Evolutionary conservation across 2,113 vertebrate species (phyloP).

Genomic region (rabbit (Oryctolagus cuniculus)): mOryCun1.1 NC_091444.1:15149501-15150000

Average conservation of each 20-base stretch:
- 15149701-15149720: conserved; percentile 68
- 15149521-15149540: conserved; percentile 74
- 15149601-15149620: conserved; percentile 85
- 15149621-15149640: conserved; percentile 78
- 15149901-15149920: not conserved
- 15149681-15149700: conserved; percentile 78
- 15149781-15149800: conserved; percentile 74
- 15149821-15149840: conserved; percentile 40
- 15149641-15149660: conserved; percentile 51
- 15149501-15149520: conserved; percentile 63
- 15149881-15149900: conserved; percentile 41
- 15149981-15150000: conserved; percentile 88
- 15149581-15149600: conserved; percentile 86
- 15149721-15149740: conserved; percentile 81
- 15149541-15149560: conserved; percentile 75
- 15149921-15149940: conserved; percentile 75
- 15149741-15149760: conserved; percentile 82
- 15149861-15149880: conserved; percentile 64
- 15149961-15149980: conserved; percentile 85
- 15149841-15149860: conserved; percentile 63
- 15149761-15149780: conserved; percentile 79
- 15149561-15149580: conserved; percentile 83
- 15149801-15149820: conserved; percentile 78
- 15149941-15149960: conserved; percentile 71
- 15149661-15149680: conserved; percentile 73